These are phyloP conservation scores for Ciconia stormi DNA, from an alignment of 2,113 vertebrate genomes.

Conservation along the genomic window DNA sequence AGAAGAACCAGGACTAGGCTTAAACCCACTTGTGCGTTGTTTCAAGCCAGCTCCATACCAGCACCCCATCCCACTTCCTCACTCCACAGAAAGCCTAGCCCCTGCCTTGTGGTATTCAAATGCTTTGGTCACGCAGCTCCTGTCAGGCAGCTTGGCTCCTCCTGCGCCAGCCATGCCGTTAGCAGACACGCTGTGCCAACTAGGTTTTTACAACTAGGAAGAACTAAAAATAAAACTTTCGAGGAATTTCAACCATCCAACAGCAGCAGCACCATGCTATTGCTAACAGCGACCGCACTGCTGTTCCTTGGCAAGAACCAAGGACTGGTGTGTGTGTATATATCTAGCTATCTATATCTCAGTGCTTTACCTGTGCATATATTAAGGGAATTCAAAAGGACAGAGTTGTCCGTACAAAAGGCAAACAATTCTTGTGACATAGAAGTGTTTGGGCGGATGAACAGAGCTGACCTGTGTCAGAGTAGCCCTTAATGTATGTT, in stretches of 20 bases:
- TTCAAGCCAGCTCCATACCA: neutral
- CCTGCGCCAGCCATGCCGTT: fast-evolving
- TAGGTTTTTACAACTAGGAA: neutral
- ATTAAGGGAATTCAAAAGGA: neutral
- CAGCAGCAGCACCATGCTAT: neutral
- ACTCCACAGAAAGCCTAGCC: neutral
- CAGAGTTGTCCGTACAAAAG: neutral
- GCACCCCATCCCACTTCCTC: neutral
- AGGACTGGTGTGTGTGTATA: neutral
- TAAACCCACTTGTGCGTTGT: neutral
- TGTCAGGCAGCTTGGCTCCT: neutral
- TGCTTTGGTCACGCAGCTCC: neutral
- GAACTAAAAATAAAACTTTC: neutral
- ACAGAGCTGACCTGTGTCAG: neutral
- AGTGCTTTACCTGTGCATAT: neutral
- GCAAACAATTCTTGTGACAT: neutral
- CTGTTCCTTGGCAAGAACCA: neutral
- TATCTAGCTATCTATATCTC: no score
- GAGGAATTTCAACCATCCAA: neutral
- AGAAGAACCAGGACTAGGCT: neutral
- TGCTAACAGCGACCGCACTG: neutral
- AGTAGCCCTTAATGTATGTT: neutral
- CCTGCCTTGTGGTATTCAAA: neutral
- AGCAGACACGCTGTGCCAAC: neutral
- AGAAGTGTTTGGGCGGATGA: neutral